Evolutionary conservation across 92 coral and sea anemone genomes (phyloP).

Genomic region (Chrysogorgia sp.): DNA sequence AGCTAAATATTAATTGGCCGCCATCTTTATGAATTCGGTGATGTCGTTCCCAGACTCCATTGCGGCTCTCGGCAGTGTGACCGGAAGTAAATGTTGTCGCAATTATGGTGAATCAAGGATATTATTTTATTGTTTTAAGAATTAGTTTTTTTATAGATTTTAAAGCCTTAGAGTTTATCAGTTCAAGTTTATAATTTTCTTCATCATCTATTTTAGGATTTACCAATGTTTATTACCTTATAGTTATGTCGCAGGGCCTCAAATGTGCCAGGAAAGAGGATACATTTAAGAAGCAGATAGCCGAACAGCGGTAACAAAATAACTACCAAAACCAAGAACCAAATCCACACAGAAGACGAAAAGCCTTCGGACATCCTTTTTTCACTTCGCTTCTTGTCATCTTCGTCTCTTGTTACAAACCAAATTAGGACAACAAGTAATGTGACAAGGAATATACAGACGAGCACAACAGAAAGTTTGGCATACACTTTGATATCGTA

Average conservation of each 20-base stretch:
- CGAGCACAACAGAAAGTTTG: not conserved
- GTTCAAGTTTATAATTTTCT: not conserved
- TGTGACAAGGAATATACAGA: not conserved
- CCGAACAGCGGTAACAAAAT: slow-evolving; percentile 29
- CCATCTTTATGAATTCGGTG: too few species aligned
- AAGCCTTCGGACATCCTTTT: slow-evolving; percentile 25
- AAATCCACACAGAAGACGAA: slow-evolving; percentile 14
- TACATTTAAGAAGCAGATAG: slow-evolving; percentile 28
- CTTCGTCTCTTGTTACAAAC: slow-evolving; percentile 20
- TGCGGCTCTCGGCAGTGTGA: too few species aligned
- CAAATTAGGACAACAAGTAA: slow-evolving; percentile 9
- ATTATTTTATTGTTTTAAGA: too few species aligned
- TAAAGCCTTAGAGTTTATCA: not conserved
- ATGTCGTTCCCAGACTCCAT: too few species aligned
- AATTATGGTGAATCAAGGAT: too few species aligned
- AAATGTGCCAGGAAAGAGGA: slow-evolving; percentile 22
- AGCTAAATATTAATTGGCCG: too few species aligned
- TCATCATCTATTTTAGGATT: not conserved
- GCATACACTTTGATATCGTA: slow-evolving; percentile 26
- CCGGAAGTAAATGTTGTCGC: too few species aligned
- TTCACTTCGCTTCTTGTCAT: slow-evolving; percentile 25
- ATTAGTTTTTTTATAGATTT: not conserved
- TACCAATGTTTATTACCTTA: slow-evolving; percentile 25
- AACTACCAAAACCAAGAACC: slow-evolving; percentile 13
- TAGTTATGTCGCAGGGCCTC: slow-evolving; percentile 10